Conservation (phyloP, 2,888 invertebrate species). For the Carterocephalus palaemon region DNA sequence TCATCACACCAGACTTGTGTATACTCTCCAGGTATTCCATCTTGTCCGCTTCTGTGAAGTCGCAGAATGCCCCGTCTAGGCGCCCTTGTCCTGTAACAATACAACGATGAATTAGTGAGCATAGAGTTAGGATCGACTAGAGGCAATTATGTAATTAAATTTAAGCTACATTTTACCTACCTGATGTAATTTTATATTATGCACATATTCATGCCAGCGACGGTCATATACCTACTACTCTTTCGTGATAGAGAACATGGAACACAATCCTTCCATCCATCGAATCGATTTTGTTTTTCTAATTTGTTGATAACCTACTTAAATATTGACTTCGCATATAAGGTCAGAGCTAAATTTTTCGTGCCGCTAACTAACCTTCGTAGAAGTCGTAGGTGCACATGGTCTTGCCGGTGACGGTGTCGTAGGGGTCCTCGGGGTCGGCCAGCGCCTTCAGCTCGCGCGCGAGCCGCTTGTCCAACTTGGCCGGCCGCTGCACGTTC, state of each 20-base stretch:
- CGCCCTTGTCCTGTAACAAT: slow-evolving; percentile 89
- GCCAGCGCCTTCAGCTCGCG: slow-evolving; percentile 88
- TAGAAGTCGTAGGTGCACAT: slow-evolving; percentile 99
- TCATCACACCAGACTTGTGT: slow-evolving; percentile 89
- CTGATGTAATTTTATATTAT: no score
- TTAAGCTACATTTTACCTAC: no score
- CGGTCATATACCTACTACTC: no score
- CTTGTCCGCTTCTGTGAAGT: slow-evolving; percentile 94
- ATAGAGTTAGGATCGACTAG: no score
- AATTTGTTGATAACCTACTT: no score
- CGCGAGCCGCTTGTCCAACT: slow-evolving; percentile 88
- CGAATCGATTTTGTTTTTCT: no score
- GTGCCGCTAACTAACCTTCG: slow-evolving; percentile 91
- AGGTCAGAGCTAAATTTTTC: no score
- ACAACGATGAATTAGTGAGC: not conserved
- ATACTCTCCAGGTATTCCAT: slow-evolving; percentile 89
- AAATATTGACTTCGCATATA: no score
- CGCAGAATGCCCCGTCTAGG: slow-evolving; percentile 97
- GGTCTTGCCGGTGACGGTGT: slow-evolving; percentile 93
- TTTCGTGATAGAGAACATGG: no score
- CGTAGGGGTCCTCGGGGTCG: slow-evolving; percentile 88
- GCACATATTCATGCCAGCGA: no score
- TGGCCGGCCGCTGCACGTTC: slow-evolving; percentile 87
- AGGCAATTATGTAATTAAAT: no score
- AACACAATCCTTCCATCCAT: no score